phyloP scores from a whole-genome alignment of 2,888 invertebrate genomes.

The Cephus rjabovi region DNA sequence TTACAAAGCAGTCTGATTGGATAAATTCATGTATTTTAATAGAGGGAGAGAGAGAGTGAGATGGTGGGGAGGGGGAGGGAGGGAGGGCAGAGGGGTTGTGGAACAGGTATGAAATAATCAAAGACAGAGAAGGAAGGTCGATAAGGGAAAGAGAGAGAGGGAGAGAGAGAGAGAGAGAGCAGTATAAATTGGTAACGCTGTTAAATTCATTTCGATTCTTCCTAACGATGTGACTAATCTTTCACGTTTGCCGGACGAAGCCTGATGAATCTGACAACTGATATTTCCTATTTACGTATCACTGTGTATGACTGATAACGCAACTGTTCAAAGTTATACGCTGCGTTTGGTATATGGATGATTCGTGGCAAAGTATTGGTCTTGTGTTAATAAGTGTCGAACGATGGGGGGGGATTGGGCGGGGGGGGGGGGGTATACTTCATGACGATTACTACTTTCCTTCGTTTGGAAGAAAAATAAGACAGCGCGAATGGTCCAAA shows the following conservation, averaged over 20 bases:
- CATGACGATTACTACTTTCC: neutral
- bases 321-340: neutral
- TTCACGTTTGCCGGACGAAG: neutral
- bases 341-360: neutral
- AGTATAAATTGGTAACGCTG: neutral
- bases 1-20: neutral
- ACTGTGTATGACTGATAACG: neutral
- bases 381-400: neutral
- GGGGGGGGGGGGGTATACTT: fast-evolving
- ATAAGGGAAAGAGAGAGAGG: too few species aligned
- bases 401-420: too few species aligned
- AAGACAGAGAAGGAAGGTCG: neutral
- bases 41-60: neutral
- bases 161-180: neutral
- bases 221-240: neutral
- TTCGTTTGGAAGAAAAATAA: neutral
- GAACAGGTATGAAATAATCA: neutral
- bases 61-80: too few species aligned
- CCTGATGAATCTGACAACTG: neutral
- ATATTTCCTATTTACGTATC: neutral
- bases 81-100: too few species aligned
- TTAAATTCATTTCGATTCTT: neutral
- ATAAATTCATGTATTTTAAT: neutral
- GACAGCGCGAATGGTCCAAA: neutral
- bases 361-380: neutral